Evolutionary conservation across 2,113 vertebrate species (phyloP).

Genomic region (Toxotes chatareus): DNA sequence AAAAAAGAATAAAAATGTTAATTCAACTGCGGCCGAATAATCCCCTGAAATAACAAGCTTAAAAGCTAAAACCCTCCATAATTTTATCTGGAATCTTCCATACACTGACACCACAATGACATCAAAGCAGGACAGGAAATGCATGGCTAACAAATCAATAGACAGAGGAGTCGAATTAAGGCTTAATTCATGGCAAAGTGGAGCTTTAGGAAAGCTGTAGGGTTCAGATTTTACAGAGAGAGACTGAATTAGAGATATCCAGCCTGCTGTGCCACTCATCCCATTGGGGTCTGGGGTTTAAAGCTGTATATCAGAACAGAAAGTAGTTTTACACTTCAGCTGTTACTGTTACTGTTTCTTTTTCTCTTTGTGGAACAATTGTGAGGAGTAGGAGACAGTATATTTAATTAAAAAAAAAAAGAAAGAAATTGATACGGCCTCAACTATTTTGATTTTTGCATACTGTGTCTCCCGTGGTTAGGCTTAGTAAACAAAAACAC

Average conservation of each 20-base stretch:
- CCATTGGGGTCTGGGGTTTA: slow-evolving; percentile 55
- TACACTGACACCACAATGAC: slow-evolving; percentile 84
- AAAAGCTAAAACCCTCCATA: slow-evolving; percentile 84
- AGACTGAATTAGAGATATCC: slow-evolving; percentile 70
- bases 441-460: neutral
- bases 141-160: slow-evolving; percentile 83
- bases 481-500: neutral
- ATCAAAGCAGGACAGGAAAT: slow-evolving; percentile 85
- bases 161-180: slow-evolving; percentile 82
- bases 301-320: slow-evolving; percentile 37
- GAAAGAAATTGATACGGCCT: neutral
- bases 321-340: slow-evolving; percentile 46
- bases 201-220: slow-evolving; percentile 77
- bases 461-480: neutral
- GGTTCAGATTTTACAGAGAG: slow-evolving; percentile 66
- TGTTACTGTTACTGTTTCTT: slow-evolving; percentile 18
- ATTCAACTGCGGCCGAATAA: slow-evolving; percentile 82
- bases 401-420: neutral
- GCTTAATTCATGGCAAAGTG: slow-evolving; percentile 81
- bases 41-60: slow-evolving; percentile 87
- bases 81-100: slow-evolving; percentile 88
- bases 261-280: slow-evolving; percentile 60
- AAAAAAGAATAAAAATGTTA: slow-evolving; percentile 85
- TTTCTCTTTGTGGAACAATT: slow-evolving; percentile 8
- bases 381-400: neutral